Percentiles rank a stretch among this genome's conserved stretches.
These are phyloP conservation scores for Alloscopus bannaensis DNA, from an alignment of 2,888 invertebrate species.

Conservation along the genomic window DNA sequence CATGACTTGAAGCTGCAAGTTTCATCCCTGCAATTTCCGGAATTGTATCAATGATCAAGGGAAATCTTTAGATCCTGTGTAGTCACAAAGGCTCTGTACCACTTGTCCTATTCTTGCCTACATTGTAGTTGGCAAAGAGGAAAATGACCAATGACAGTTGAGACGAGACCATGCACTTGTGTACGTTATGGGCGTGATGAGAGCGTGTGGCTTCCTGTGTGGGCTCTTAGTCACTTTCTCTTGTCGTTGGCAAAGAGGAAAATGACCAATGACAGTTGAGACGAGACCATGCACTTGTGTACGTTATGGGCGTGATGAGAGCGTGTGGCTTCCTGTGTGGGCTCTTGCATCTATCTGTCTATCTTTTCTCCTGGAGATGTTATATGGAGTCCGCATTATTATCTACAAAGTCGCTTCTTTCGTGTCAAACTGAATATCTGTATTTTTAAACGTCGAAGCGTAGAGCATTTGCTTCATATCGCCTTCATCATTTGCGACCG, in stretches of 20 bases:
- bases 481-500: neutral
- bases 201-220: conserved; percentile 48
- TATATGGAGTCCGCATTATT: conserved; percentile 1
- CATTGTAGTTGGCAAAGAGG: conserved; percentile 2
- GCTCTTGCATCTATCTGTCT: neutral
- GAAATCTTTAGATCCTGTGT: conserved; percentile 58
- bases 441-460: conserved; percentile 2
- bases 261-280: conserved; percentile 62
- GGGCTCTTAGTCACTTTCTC: conserved; percentile 3
- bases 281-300: conserved; percentile 37
- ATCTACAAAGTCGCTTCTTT: neutral
- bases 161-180: conserved; percentile 46
- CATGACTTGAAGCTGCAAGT: conserved; percentile 41
- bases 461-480: neutral
- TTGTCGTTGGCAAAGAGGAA: conserved; percentile 21
- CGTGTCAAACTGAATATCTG: neutral
- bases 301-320: conserved; percentile 31
- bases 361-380: too few species aligned
- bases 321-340: conserved; percentile 44
- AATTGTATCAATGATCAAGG: conserved; percentile 66
- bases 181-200: conserved; percentile 24
- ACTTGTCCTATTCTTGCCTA: conserved; percentile 32
- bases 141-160: conserved; percentile 63
- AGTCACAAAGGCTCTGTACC: conserved; percentile 25
- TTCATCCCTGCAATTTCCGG: conserved; percentile 64